Percentiles rank a stretch among this genome's conserved stretches.
phyloP scores from a whole-genome alignment of 1,140 invertebrate genomes.

The Streblospio benedicti region DNA sequence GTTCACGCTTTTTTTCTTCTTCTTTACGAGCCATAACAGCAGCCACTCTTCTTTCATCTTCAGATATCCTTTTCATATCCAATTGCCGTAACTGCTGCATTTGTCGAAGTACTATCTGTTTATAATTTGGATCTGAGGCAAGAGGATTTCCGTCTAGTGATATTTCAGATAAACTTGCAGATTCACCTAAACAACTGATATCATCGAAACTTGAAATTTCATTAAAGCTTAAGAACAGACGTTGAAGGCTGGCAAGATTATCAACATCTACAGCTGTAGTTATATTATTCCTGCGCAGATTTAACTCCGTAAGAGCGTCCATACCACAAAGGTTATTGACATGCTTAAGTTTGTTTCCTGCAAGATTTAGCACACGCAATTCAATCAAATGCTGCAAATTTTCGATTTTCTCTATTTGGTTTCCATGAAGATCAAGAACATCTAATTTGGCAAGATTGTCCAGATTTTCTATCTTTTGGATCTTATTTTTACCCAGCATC shows the following conservation, averaged over 20 bases:
- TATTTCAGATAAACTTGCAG: slow-evolving; percentile 64
- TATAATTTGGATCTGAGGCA: slow-evolving; percentile 39
- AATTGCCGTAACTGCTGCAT: slow-evolving; percentile 40
- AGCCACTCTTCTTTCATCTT: slow-evolving; percentile 41
- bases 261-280: slow-evolving; percentile 66
- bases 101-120: slow-evolving; percentile 37
- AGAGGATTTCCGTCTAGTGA: slow-evolving; percentile 80
- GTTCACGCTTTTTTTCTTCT: slow-evolving; percentile 41
- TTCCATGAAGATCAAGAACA: slow-evolving; percentile 84
- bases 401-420: slow-evolving; percentile 61
- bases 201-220: slow-evolving; percentile 75
- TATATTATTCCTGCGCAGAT: slow-evolving; percentile 75
- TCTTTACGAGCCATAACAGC: slow-evolving; percentile 41
- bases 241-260: slow-evolving; percentile 67
- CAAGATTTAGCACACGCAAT: slow-evolving; percentile 80
- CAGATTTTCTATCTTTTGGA: slow-evolving; percentile 67
- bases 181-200: slow-evolving; percentile 65
- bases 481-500: slow-evolving; percentile 80
- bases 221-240: slow-evolving; percentile 77
- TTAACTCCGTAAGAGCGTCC: slow-evolving; percentile 68
- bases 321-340: slow-evolving; percentile 68
- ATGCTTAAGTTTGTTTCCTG: slow-evolving; percentile 73
- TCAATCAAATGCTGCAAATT: slow-evolving; percentile 57
- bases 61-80: slow-evolving; percentile 43
- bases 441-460: slow-evolving; percentile 63